Percentiles rank a stretch among this genome's conserved stretches.
Conservation (phyloP, 1,140 invertebrate genomes). For the Eriocheir sinensis region DNA sequence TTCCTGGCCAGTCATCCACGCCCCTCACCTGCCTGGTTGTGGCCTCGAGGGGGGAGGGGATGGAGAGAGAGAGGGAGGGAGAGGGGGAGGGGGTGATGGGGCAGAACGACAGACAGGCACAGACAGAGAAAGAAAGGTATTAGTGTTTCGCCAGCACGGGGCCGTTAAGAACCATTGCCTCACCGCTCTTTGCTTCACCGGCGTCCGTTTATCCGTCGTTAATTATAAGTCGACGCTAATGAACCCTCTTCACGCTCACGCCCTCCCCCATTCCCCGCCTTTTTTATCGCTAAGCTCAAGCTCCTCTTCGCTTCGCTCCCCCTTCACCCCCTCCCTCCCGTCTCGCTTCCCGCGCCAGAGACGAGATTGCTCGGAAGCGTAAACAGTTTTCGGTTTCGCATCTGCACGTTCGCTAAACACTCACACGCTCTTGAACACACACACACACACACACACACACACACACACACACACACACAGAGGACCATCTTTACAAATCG, state of each 20-base stretch:
- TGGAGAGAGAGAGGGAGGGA: neutral
- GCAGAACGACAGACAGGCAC: too few relatives aligned
- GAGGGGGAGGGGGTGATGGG: too few relatives aligned
- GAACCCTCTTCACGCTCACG: neutral
- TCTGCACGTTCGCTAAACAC: neutral
- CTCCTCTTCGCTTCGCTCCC: too few relatives aligned
- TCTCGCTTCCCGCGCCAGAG: neutral
- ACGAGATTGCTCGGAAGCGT: neutral
- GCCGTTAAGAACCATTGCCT: neutral
- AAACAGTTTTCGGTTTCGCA: neutral
- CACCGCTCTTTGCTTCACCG: neutral
- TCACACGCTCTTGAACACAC: neutral
- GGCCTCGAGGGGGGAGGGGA: too few relatives aligned
- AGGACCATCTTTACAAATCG: neutral
- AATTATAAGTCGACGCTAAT: neutral
- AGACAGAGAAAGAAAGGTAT: neutral
- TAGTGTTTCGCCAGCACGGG: neutral
- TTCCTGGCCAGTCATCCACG: slow-evolving; percentile 10
- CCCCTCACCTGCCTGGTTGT: neutral
- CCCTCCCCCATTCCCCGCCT: too few relatives aligned
- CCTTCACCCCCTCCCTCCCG: neutral
- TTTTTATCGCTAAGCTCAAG: too few relatives aligned
- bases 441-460: slow-evolving; percentile 11
- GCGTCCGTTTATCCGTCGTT: neutral
- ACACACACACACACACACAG: neutral